These are phyloP conservation scores for Amniataba percoides DNA, from an alignment of 2,797 vertebrate species.

Conservation along the genomic window DNA sequence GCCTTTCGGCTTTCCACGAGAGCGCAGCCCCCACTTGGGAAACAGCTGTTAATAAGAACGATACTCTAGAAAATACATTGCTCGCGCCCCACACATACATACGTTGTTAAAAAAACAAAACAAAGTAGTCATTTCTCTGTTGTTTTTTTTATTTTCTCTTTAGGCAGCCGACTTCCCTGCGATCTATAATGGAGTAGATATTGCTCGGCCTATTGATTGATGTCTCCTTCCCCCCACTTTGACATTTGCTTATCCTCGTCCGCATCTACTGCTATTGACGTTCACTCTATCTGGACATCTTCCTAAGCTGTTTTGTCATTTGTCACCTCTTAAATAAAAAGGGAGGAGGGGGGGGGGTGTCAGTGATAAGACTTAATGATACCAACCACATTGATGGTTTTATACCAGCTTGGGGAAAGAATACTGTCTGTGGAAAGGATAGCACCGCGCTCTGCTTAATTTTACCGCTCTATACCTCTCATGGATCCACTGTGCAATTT, in stretches of 20 bases:
- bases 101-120: constrained; percentile 12
- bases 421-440: constrained; percentile 16
- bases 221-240: constrained; percentile 77
- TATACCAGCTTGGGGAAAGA: constrained; percentile 41
- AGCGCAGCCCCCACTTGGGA: constrained; percentile 32
- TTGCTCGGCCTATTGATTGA: constrained; percentile 78
- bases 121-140: constrained; percentile 37
- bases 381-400: constrained; percentile 61
- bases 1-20: constrained; percentile 39
- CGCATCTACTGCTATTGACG: constrained; percentile 81
- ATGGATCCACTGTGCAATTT: constrained; percentile 60
- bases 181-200: constrained; percentile 77
- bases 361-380: constrained; percentile 77
- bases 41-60: constrained; percentile 55
- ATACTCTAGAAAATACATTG: constrained; percentile 26
- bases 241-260: constrained; percentile 85
- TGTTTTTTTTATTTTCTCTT: constrained; percentile 28
- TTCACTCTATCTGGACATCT: constrained; percentile 82
- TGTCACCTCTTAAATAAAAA: constrained; percentile 84
- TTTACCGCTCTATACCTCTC: constrained; percentile 57
- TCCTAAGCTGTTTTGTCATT: constrained; percentile 85
- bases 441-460: constrained; percentile 40
- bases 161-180: constrained; percentile 46
- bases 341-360: constrained; percentile 50
- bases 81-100: constrained; percentile 15